Evolutionary conservation across 2,113 vertebrate species (phyloP).

Genomic region (Larimichthys polyactis): DNA sequence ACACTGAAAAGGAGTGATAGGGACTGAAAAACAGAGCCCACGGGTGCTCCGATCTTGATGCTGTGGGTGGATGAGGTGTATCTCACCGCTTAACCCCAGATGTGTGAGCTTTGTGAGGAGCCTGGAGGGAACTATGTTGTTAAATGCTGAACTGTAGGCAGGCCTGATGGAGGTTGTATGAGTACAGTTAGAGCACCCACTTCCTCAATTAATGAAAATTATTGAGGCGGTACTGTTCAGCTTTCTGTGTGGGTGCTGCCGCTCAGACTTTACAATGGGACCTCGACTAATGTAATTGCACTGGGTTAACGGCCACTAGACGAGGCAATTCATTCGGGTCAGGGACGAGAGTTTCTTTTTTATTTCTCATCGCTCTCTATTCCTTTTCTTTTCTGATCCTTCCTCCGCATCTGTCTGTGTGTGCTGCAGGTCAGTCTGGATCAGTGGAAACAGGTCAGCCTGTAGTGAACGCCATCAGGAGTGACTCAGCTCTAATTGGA

Average conservation of each 20-base stretch:
- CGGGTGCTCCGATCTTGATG: too few species aligned
- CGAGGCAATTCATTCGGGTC: not conserved
- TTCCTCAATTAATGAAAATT: slow-evolving; percentile 10
- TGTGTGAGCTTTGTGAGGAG: not conserved
- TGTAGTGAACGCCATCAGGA: slow-evolving; percentile 87
- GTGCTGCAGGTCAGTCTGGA: slow-evolving; percentile 90
- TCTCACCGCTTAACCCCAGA: too few species aligned
- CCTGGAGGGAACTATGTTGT: not conserved
- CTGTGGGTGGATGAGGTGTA: too few species aligned
- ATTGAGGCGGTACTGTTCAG: not conserved
- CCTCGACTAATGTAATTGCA: slow-evolving; percentile 11
- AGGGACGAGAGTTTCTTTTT: slow-evolving; percentile 7
- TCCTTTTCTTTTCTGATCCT: not conserved
- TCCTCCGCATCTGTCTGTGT: slow-evolving; percentile 18
- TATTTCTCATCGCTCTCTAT: slow-evolving; percentile 7
- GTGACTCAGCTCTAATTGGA: slow-evolving; percentile 93
- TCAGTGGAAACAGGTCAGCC: slow-evolving; percentile 88
- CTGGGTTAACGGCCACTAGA: not conserved
- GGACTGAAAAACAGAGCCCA: too few species aligned
- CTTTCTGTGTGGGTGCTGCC: not conserved
- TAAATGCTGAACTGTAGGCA: not conserved
- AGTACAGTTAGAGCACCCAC: not conserved
- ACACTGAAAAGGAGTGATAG: too few species aligned
- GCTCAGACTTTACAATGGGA: slow-evolving; percentile 23
- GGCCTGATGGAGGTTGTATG: too few species aligned